These are phyloP conservation scores for Aythya baeri DNA, from an alignment of 2,113 vertebrate species.

Conservation along the genomic window DNA sequence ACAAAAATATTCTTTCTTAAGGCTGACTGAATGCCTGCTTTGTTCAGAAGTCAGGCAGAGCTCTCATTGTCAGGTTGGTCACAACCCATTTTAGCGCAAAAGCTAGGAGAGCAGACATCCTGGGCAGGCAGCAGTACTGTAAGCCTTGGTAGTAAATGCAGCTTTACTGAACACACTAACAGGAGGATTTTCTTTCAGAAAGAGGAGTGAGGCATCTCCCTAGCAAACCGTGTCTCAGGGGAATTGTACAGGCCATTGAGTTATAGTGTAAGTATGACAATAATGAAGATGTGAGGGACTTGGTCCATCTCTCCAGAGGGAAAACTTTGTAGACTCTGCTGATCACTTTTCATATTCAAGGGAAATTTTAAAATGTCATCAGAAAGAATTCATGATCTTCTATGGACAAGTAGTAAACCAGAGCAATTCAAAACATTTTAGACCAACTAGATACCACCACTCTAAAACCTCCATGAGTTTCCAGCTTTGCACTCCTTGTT, in stretches of 20 bases:
- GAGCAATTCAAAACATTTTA: background rate
- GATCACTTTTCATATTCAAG: background rate
- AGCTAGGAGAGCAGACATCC: background rate
- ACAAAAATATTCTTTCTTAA: constrained; percentile 26
- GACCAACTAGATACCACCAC: background rate
- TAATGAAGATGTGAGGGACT: rapidly evolving
- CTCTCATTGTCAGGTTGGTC: background rate
- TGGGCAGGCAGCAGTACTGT: background rate
- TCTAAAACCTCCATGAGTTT: background rate
- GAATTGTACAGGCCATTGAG: background rate
- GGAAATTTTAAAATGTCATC: background rate
- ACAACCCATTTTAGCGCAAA: background rate
- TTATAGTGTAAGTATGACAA: rapidly evolving
- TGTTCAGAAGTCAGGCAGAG: background rate
- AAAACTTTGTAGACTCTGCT: background rate
- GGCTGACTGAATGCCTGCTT: background rate
- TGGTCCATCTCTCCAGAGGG: background rate
- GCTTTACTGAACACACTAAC: background rate
- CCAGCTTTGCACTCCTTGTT: rapidly evolving
- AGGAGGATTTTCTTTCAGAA: background rate
- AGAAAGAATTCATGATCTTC: background rate
- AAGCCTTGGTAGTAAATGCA: background rate
- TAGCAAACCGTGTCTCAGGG: background rate
- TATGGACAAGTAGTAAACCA: background rate
- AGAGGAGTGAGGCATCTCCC: background rate